Base-by-base conservation (phyloP, 2,888 invertebrate species). In the Achlya flavicornis region DNA sequence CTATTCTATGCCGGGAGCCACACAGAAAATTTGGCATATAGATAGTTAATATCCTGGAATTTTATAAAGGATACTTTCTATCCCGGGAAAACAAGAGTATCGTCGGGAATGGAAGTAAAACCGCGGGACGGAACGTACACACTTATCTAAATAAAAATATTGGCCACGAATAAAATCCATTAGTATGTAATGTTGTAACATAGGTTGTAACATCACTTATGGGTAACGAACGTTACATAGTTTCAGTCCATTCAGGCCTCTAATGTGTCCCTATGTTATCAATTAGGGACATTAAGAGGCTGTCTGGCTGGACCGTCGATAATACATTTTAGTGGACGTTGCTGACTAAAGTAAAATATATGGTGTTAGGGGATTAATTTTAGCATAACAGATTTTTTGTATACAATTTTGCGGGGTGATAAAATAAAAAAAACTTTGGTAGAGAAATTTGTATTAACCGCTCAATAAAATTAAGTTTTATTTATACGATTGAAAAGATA, bases 291-390 rank as follows among this genome's bases (percentile, higher is more conserved):
- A 53, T 53, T 53, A 53, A 16, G 53, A 19, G 53, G 19, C 19
- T 46, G 46, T 46, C n/a, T 53, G 53, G 53, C 53, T 53, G 53
- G 53, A 10, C 53, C 53, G 19, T 53, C 53, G 16, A 53, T 53
- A 53, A 53, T 10, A 19, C 53, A 53, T 53, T 16, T 10, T n/a
- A 19, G 53, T 19, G 53, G 53, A 16, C 16, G 10, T 19, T 10
- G 53, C 19, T 16, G 53, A 53, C 53, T 19, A 10, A 19, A 16
- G 16, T 8, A 53, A 19, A 53, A 19, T 53, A 19, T 19, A 53
- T 19, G 10, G 3, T 6, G 10, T 10, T 26, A 26, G 26, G 7
- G 48, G n/a, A 48, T 48, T 48, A 16, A 48, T 4, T n/a, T n/a
- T 4, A 16, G 16, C n/a, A n/a, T 26, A 26, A 26, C 26, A 26